These are phyloP conservation scores for Helogale parvula DNA, from an alignment of 2,113 vertebrate species.

Conservation along the genomic window DNA sequence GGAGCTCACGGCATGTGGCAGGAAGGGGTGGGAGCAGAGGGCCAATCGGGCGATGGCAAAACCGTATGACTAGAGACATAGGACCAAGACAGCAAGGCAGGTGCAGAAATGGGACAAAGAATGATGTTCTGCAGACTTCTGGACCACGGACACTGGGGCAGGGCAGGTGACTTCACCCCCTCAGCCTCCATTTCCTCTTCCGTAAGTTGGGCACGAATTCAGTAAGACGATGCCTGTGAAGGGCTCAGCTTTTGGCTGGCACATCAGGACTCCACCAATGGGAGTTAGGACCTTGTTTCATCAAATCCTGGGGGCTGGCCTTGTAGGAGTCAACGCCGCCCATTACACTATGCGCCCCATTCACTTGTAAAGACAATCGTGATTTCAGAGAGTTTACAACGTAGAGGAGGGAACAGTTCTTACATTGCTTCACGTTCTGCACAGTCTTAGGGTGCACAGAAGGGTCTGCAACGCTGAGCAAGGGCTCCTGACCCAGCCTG, in stretches of 20 bases:
- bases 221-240: too few relatives aligned
- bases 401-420: rapidly evolving
- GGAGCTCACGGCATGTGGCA: not conserved
- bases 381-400: not conserved
- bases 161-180: not conserved
- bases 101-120: not conserved
- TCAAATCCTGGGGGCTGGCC: not conserved
- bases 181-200: not conserved
- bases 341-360: not conserved
- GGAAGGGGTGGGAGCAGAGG: not conserved
- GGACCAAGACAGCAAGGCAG: too few relatives aligned
- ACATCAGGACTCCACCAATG: not conserved
- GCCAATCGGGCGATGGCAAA: too few relatives aligned
- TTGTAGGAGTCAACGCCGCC: too few relatives aligned
- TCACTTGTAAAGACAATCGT: not conserved
- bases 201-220: not conserved
- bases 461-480: not conserved
- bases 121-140: not conserved
- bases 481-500: not conserved
- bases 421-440: not conserved
- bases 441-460: not conserved
- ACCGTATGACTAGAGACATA: not conserved
- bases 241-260: not conserved
- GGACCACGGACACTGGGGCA: not conserved
- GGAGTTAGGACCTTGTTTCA: not conserved